Conservation (phyloP, 2,888 invertebrate species). For the Selenia dentaria region DNA sequence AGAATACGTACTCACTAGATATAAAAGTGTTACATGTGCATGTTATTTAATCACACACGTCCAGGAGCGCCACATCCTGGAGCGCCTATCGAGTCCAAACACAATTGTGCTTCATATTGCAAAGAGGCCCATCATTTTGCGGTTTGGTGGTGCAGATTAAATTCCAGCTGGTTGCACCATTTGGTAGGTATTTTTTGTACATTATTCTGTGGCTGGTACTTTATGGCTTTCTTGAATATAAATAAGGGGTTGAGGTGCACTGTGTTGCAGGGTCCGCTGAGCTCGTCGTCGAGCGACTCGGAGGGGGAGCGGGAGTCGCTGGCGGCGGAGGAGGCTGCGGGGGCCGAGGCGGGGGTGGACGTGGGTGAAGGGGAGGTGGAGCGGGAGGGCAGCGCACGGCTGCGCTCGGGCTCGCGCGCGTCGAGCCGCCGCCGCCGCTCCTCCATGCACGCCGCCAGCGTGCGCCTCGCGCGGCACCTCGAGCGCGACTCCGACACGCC, state of each 20-base stretch:
- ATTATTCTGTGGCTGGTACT: too few relatives aligned
- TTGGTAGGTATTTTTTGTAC: too few relatives aligned
- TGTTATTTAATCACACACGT: too few relatives aligned
- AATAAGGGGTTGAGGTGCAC: background rate
- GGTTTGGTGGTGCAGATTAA: too few relatives aligned
- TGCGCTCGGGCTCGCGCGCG: conserved; percentile 27
- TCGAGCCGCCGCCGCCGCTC: conserved; percentile 52
- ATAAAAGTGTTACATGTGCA: too few relatives aligned
- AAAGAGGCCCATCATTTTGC: too few relatives aligned
- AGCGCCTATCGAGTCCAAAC: too few relatives aligned
- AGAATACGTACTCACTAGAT: too few relatives aligned
- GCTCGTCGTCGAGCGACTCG: conserved; percentile 39
- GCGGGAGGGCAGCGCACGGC: conserved; percentile 22
- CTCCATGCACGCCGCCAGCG: conserved; percentile 69
- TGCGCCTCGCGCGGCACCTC: conserved; percentile 57
- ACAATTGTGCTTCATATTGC: too few relatives aligned
- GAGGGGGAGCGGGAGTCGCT: conserved; percentile 12
- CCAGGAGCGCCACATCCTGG: too few relatives aligned
- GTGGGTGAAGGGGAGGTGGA: conserved; percentile 17
- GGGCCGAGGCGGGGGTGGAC: conserved; percentile 24
- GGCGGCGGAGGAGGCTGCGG: conserved; percentile 12
- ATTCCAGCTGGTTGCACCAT: too few relatives aligned
- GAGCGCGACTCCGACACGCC: conserved; percentile 38
- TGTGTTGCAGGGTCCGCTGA: conserved; percentile 47
- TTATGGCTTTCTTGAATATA: too few relatives aligned